A percentile compares a stretch with the other conserved stretches of the same genome.
Conservation (phyloP, 64 coral and sea anemone genomes). For the Stichodactyla mertensii region DNA sequence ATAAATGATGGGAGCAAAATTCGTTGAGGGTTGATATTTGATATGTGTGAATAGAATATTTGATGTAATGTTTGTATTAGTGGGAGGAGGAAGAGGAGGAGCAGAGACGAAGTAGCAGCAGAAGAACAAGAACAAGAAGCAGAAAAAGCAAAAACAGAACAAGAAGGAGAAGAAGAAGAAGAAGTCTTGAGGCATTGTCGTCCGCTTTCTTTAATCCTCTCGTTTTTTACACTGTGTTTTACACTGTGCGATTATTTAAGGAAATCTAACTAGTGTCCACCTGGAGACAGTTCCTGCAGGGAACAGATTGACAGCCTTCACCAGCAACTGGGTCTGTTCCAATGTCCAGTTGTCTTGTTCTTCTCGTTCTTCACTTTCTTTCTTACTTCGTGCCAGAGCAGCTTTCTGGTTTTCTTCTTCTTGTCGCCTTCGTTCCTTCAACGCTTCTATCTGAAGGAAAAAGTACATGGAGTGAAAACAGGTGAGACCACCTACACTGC, state of each 20-base stretch:
- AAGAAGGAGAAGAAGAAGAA: no score
- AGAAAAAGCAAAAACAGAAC: no score
- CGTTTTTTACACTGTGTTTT: no score
- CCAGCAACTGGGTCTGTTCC: conserved; percentile 78
- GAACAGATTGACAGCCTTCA: conserved; percentile 95
- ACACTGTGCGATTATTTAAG: no score
- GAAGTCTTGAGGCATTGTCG: no score
- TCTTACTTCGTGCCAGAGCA: conserved; percentile 36
- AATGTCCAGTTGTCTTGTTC: conserved; percentile 59
- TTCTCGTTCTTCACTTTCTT: conserved; percentile 33
- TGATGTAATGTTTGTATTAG: no score
- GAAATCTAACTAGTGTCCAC: conserved; percentile 5
- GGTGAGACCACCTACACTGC: no score
- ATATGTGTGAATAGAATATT: no score
- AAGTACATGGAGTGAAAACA: neutral
- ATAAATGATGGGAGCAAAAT: no score
- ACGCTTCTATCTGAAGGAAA: conserved; percentile 24
- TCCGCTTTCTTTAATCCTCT: no score
- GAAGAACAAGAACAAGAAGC: neutral
- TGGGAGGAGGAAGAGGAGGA: fast-evolving
- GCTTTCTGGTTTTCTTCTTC: conserved; percentile 37
- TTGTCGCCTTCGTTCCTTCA: conserved; percentile 48
- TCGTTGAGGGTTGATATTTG: no score
- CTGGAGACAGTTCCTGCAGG: conserved; percentile 92
- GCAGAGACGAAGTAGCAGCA: neutral